phyloP scores from a whole-genome alignment of 2,888 invertebrate genomes.

The Neoascia interrupta region DNA sequence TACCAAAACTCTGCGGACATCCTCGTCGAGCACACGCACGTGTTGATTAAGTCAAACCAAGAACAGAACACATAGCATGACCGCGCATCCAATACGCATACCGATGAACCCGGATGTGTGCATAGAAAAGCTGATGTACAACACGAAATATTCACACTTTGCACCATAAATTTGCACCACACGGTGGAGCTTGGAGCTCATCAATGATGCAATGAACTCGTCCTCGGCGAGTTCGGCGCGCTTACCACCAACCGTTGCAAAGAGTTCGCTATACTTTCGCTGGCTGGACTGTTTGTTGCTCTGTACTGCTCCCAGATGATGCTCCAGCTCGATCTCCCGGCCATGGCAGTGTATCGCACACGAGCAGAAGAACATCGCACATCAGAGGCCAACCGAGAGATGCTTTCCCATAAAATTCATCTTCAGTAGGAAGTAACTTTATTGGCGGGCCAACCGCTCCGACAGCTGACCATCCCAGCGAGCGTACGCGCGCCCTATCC shows the following conservation, averaged over 20 bases:
- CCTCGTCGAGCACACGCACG: conserved; percentile 36
- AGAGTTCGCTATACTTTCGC: too few relatives aligned
- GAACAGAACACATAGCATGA: too few relatives aligned
- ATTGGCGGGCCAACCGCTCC: conserved; percentile 32
- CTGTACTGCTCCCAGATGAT: background rate
- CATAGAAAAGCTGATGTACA: conserved; percentile 27
- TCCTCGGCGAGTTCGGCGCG: background rate
- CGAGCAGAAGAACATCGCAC: background rate
- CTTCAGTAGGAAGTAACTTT: conserved; percentile 64
- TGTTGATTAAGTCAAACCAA: conserved; percentile 37
- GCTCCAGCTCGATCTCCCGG: conserved; percentile 1
- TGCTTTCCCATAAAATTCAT: conserved; percentile 60
- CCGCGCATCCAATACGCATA: conserved; percentile 43
- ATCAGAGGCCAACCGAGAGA: conserved; percentile 12
- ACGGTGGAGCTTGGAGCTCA: conserved; percentile 29
- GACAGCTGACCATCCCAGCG: conserved; percentile 62
- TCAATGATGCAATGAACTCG: conserved; percentile 61
- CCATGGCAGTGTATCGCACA: conserved; percentile 55
- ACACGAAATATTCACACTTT: conserved; percentile 64
- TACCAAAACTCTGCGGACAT: conserved; percentile 47
- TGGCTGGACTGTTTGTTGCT: background rate
- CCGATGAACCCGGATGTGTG: conserved; percentile 66
- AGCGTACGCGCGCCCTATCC: conserved; percentile 16
- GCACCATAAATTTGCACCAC: conserved; percentile 50
- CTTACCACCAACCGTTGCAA: background rate